These are phyloP conservation scores for Lasius fuliginosus DNA, from an alignment of 2,888 invertebrate species.

Conservation along the genomic window DNA sequence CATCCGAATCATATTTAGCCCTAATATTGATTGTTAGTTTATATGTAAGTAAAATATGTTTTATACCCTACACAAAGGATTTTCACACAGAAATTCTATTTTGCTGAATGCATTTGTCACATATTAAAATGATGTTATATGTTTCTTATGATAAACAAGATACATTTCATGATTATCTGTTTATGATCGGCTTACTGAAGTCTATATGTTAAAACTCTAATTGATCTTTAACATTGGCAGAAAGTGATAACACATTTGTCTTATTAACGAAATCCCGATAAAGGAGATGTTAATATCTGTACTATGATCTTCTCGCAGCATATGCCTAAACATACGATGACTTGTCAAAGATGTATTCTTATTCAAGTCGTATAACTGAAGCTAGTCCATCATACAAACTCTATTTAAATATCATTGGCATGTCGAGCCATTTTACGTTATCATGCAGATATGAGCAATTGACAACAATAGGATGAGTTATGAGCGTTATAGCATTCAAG, in stretches of 20 bases:
- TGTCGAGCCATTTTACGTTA: conserved; percentile 76
- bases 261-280: conserved; percentile 8
- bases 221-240: conserved; percentile 5
- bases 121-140: background rate
- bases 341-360: conserved; percentile 73
- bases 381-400: conserved; percentile 81
- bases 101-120: conserved; percentile 8
- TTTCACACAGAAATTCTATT: background rate
- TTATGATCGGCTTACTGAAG: background rate
- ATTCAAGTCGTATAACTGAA: conserved; percentile 78
- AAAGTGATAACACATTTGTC: background rate
- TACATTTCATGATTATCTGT: background rate
- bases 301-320: conserved; percentile 75
- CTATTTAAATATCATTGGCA: conserved; percentile 77
- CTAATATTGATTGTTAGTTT: background rate
- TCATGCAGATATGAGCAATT: conserved; percentile 70
- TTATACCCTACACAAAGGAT: background rate
- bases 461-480: conserved; percentile 62
- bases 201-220: background rate
- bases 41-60: conserved; percentile 15
- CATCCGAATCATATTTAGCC: background rate
- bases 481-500: conserved; percentile 61
- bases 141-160: background rate
- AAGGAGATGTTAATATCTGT: conserved; percentile 55
- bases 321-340: conserved; percentile 74